These are phyloP conservation scores for Stomatorhinus ivindoensis DNA, from an alignment of 2,113 vertebrate species.

Conservation along the genomic window DNA sequence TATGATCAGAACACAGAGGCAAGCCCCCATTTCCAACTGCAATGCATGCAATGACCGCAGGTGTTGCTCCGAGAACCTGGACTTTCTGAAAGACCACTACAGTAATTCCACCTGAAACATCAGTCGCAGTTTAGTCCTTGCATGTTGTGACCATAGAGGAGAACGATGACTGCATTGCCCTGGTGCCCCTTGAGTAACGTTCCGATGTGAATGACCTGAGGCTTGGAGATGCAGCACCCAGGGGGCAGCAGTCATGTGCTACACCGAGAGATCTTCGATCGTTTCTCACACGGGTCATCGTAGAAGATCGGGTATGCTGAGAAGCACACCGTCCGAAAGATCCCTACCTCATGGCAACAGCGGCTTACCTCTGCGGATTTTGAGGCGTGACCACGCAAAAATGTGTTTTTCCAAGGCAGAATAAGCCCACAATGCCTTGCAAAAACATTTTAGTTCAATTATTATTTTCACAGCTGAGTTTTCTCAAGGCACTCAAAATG, in stretches of 20 bases:
- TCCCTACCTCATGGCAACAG: background rate
- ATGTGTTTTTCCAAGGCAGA: conserved; percentile 12
- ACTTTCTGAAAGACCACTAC: background rate
- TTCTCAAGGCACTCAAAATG: conserved; percentile 4
- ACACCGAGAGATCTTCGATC: background rate
- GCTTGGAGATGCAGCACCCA: background rate
- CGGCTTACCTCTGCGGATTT: background rate
- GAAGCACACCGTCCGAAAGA: background rate
- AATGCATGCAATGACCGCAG: background rate
- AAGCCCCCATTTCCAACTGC: background rate
- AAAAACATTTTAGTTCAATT: conserved; percentile 29
- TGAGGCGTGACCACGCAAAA: conserved; percentile 26
- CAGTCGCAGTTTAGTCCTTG: background rate
- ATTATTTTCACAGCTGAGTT: conserved; percentile 29
- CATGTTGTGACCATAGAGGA: background rate
- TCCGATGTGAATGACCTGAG: background rate
- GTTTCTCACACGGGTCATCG: background rate
- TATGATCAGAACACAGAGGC: background rate
- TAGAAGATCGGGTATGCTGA: background rate
- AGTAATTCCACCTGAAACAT: background rate
- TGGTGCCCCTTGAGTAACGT: background rate
- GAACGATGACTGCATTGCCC: background rate
- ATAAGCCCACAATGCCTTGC: conserved; percentile 15
- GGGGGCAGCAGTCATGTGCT: background rate
- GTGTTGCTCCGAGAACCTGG: background rate